Evolutionary conservation across 2,888 invertebrate species (phyloP).

Genomic region (Clivina fossor): DNA sequence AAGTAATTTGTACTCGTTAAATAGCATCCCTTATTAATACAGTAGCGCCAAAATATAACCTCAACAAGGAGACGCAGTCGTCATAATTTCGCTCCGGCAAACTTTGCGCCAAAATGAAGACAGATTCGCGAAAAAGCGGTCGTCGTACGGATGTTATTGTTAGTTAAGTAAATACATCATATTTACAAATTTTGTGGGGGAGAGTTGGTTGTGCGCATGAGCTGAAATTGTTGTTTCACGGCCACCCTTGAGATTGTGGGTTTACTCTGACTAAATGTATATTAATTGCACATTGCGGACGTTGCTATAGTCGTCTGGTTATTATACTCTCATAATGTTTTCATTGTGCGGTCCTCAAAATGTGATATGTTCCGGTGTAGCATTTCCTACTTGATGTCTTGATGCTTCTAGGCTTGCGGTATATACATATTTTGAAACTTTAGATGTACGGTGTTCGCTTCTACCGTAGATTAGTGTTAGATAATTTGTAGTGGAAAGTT

Average conservation of each 20-base stretch:
- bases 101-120: conserved; percentile 17
- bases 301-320: conserved; percentile 21
- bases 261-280: conserved; percentile 28
- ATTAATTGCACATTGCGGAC: conserved; percentile 28
- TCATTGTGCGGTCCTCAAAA: conserved; percentile 16
- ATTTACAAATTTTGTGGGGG: conserved; percentile 21
- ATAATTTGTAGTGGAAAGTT: too few relatives aligned
- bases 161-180: conserved; percentile 25
- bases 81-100: conserved; percentile 9
- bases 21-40: conserved; percentile 1
- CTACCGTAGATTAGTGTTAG: too few relatives aligned
- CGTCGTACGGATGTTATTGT: conserved; percentile 11
- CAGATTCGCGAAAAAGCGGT: conserved; percentile 16
- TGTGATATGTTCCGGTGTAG: too few relatives aligned
- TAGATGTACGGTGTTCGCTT: too few relatives aligned
- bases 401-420: too few relatives aligned
- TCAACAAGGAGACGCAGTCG: conserved; percentile 8
- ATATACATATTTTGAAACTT: too few relatives aligned
- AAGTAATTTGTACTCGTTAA: neutral
- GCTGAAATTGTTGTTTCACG: too few relatives aligned
- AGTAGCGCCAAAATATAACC: too few relatives aligned
- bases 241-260: conserved; percentile 20
- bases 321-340: conserved; percentile 29
- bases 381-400: too few relatives aligned
- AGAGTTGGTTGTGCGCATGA: too few relatives aligned